phyloP scores from a whole-genome alignment of 1,140 invertebrate genomes.

The Diachasmimorpha longicaudata region DNA sequence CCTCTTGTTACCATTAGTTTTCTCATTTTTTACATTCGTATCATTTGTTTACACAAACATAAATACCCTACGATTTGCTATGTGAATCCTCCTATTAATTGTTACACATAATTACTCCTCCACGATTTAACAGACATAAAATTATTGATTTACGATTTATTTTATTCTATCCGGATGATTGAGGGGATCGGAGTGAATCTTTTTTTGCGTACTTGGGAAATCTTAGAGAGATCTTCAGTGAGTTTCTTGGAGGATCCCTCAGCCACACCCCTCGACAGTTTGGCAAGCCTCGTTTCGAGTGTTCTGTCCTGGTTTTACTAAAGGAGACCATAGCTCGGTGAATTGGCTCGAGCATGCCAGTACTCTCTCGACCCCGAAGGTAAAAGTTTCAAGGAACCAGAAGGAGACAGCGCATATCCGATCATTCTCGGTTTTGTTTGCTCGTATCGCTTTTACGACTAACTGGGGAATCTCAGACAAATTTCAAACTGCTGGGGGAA shows the following conservation, averaged over 20 bases:
- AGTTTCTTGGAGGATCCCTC: neutral
- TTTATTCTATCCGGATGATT: neutral
- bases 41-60: too few relatives aligned
- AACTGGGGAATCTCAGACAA: too few relatives aligned
- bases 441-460: neutral
- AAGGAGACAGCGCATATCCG: neutral
- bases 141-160: too few relatives aligned
- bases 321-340: neutral
- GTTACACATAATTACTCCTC: too few relatives aligned
- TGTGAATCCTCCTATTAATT: too few relatives aligned
- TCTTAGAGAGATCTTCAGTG: neutral
- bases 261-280: neutral
- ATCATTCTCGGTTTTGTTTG: neutral
- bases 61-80: too few relatives aligned
- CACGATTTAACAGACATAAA: too few relatives aligned
- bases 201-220: neutral
- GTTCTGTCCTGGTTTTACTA: conserved; percentile 20
- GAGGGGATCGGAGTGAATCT: neutral
- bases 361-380: neutral
- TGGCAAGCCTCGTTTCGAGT: conserved; percentile 2
- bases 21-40: too few relatives aligned
- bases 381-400: neutral
- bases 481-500: too few relatives aligned
- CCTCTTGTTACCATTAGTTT: too few relatives aligned
- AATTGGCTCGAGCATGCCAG: neutral